Base-by-base conservation (phyloP, 1,140 invertebrate genomes). In the Caenorhabditis tropicalis region DNA sequence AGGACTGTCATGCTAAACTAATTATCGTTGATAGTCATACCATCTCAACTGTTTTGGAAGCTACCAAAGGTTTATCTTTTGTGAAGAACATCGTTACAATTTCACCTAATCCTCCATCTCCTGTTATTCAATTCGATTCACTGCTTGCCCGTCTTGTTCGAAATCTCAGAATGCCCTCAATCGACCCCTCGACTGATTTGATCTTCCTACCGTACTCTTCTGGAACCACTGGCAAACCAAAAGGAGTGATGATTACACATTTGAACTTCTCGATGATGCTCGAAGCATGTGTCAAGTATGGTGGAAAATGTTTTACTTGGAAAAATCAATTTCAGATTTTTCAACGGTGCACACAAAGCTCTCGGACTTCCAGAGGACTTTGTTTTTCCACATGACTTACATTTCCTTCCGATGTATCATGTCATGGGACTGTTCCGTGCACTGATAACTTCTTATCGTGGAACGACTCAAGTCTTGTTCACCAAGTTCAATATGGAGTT, bases 401-500 rank as follows among this genome's bases (percentile, higher is more conserved):
- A 48, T 16, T 84, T 84, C 39, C 51, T 84, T 9, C 83, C 83
- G 1, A 27, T 84, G 15, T 84, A 84, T 33, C 83, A 84, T 33
- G 83, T 58, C 9, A 84, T 84, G 83, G 83, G 83, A 51, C n/a
- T 84, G n/a, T 84, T 84, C 74, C 58, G 81, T 58, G 58, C 65
- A 39, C 36, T 84, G 2, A n/a, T 74, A 3, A 46, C n/a, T n/a
- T 56, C 43, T 49, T 80, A 49, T 7, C 9, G 43, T 19, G 83
- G 83, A n/a, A 79, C 53, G 16, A 56, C 46, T n/a, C 83, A 84
- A 29, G 80, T 84, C 36, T 6, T 84, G 21, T 74, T 84, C 58
- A 65, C 83, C 16, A 84, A 84, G 58, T 84, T 84, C 31, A 48
- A 84, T 46, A 36, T 84, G 51, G 79, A 81, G n/a, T 19, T 43